Conservation (phyloP, 2,113 vertebrate genomes). For the Gallinago media region DNA sequence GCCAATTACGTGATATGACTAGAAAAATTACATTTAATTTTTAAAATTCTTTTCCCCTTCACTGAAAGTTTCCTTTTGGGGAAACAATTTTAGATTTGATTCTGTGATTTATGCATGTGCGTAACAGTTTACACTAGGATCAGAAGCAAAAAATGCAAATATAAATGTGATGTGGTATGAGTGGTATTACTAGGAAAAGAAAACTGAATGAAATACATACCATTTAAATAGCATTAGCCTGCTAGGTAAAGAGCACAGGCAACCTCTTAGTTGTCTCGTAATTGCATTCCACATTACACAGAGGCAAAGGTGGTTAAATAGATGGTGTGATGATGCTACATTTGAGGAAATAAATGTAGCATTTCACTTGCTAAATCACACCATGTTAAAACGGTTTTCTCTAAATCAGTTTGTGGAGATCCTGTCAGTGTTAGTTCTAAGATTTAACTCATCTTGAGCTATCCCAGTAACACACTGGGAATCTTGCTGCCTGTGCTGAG, state of each 20-base stretch:
- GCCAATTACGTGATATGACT: neutral
- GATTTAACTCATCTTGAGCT: neutral
- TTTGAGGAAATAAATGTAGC: neutral
- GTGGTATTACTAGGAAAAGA: neutral
- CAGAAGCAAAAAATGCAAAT: neutral
- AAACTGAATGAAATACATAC: accelerated
- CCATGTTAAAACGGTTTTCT: neutral
- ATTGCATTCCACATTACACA: neutral
- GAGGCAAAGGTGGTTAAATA: neutral
- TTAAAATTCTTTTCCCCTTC: neutral
- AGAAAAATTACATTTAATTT: neutral
- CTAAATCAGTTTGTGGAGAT: neutral
- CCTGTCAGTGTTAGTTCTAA: neutral
- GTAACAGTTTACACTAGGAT: neutral
- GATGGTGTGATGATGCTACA: neutral
- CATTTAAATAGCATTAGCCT: neutral
- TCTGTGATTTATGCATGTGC: neutral
- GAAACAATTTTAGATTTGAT: neutral
- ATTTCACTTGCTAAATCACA: neutral
- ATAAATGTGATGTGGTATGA: neutral
- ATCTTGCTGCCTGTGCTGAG: neutral
- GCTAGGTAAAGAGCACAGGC: neutral
- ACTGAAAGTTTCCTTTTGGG: neutral
- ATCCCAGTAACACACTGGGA: neutral
- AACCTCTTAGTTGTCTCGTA: neutral